phyloP scores from a whole-genome alignment of 1,140 invertebrate genomes.

The Zophobas atratus region DNA sequence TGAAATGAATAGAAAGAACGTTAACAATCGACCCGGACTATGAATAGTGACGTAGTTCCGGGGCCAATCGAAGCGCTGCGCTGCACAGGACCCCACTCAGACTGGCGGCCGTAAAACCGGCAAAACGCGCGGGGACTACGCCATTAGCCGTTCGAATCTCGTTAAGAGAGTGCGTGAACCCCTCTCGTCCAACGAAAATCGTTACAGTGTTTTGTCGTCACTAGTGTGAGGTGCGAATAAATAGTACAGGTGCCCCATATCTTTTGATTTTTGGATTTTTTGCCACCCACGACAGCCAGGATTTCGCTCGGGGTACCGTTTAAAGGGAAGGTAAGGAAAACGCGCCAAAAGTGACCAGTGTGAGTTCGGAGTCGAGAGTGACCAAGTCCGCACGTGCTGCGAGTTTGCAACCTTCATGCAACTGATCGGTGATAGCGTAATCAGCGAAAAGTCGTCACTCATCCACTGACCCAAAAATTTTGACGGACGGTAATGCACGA shows the following conservation, averaged over 20 bases:
- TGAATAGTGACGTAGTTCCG: constrained; percentile 50
- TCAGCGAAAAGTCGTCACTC: neutral
- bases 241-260: constrained; percentile 24
- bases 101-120: constrained; percentile 50
- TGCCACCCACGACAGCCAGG: constrained; percentile 1
- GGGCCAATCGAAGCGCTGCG: constrained; percentile 44
- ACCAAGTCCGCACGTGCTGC: neutral
- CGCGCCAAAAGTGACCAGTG: neutral
- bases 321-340: constrained; percentile 14
- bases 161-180: constrained; percentile 15
- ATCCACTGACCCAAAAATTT: neutral
- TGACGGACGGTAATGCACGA: too few species aligned
- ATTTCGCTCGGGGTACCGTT: neutral
- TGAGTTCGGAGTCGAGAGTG: neutral
- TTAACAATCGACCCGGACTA: constrained; percentile 47
- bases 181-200: constrained; percentile 16
- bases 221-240: constrained; percentile 14
- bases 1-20: constrained; percentile 36
- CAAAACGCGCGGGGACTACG: constrained; percentile 52
- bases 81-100: constrained; percentile 45
- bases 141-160: constrained; percentile 49
- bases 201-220: constrained; percentile 15
- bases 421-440: neutral
- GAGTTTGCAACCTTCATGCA: neutral
- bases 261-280: constrained; percentile 21